Percentiles rank a stretch among this genome's conserved stretches.
These are phyloP conservation scores for Mythimna vitellina DNA, from an alignment of 2,888 invertebrate species.

Conservation along the genomic window DNA sequence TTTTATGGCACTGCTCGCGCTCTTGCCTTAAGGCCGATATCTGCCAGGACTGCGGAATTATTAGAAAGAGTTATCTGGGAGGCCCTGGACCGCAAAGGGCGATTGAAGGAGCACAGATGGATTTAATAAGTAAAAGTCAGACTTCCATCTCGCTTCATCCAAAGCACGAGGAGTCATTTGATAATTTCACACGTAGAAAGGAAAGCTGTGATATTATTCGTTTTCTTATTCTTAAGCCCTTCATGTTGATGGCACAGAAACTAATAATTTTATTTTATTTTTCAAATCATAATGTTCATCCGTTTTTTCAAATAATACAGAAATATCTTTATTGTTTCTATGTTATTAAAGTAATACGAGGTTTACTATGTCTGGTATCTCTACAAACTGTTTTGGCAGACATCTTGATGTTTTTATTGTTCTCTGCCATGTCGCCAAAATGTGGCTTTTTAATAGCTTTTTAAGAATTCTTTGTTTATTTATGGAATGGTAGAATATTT, in stretches of 20 bases:
- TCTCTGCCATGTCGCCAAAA: constrained; percentile 37
- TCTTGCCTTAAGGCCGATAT: too few relatives aligned
- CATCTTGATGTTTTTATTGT: constrained; percentile 41
- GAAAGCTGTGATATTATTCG: too few relatives aligned
- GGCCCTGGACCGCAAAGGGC: too few relatives aligned
- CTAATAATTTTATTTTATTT: background rate
- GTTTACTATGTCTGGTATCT: constrained; percentile 26
- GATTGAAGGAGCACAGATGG: too few relatives aligned
- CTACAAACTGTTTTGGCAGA: constrained; percentile 49
- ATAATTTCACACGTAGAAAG: too few relatives aligned
- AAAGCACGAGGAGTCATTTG: too few relatives aligned
- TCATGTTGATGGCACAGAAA: background rate
- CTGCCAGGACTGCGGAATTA: too few relatives aligned
- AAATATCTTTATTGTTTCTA: background rate
- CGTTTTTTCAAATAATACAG: background rate
- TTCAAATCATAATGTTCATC: background rate
- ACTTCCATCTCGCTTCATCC: too few relatives aligned
- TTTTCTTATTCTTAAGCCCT: too few relatives aligned
- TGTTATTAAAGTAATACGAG: constrained; percentile 21
- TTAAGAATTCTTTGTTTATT: constrained; percentile 28
- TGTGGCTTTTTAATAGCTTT: constrained; percentile 31
- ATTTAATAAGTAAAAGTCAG: too few relatives aligned
- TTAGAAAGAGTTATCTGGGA: too few relatives aligned
- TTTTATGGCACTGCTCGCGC: too few relatives aligned
- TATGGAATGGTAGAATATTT: background rate